Percentiles rank a stretch among this genome's conserved stretches.
phyloP scores from a whole-genome alignment of 2,797 vertebrate species.

The Anabas testudineus region DNA sequence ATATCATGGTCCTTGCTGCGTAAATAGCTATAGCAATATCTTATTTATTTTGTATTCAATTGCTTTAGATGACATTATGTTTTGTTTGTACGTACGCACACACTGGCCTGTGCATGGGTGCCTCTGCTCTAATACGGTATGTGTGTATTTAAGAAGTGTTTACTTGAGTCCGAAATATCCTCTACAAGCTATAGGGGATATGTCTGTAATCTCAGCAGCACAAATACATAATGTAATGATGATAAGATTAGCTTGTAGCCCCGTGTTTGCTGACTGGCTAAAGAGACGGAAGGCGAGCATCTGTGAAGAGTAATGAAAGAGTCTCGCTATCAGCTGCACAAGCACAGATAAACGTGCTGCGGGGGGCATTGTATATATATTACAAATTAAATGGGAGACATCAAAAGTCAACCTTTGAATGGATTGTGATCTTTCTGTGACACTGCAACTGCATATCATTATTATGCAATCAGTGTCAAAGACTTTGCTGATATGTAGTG shows the following conservation, averaged over 20 bases:
- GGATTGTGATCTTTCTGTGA: conserved; percentile 43
- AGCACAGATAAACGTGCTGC: conserved; percentile 65
- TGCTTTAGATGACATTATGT: conserved; percentile 26
- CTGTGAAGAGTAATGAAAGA: conserved; percentile 73
- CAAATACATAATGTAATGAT: conserved; percentile 79
- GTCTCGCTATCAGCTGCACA: conserved; percentile 61
- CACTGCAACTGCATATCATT: conserved; percentile 41
- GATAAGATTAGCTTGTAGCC: conserved; percentile 71
- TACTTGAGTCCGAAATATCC: conserved; percentile 60
- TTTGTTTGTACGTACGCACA: neutral
- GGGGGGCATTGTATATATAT: conserved; percentile 77
- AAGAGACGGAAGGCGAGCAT: conserved; percentile 60
- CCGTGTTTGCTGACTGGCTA: conserved; percentile 75
- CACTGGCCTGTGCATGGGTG: conserved; percentile 6
- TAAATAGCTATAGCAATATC: conserved; percentile 52
- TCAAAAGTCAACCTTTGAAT: conserved; percentile 56
- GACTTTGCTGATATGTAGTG: conserved; percentile 22
- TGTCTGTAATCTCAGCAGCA: conserved; percentile 64
- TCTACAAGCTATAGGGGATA: conserved; percentile 60
- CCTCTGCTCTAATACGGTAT: conserved; percentile 32
- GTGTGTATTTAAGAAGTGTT: conserved; percentile 61
- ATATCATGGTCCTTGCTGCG: conserved; percentile 23
- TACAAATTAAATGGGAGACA: conserved; percentile 74
- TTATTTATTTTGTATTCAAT: conserved; percentile 54
- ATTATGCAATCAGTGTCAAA: conserved; percentile 38